These are phyloP conservation scores for Drosophila colorata DNA, from an alignment of 2,888 invertebrate genomes.

Conservation along the genomic window DNA sequence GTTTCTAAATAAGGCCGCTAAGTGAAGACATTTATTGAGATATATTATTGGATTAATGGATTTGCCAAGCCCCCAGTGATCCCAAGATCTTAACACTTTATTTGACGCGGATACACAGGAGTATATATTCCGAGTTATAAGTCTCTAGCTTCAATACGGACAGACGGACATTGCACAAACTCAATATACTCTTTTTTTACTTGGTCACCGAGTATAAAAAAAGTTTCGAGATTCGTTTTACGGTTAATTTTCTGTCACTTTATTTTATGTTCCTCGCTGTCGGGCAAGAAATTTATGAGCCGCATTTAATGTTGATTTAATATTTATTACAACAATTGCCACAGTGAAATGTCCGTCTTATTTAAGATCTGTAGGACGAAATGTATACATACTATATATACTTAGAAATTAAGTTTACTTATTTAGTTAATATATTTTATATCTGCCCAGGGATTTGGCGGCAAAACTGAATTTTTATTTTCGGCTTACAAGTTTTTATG, in stretches of 20 bases:
- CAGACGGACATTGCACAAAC: no score
- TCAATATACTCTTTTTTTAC: no score
- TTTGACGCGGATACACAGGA: no score
- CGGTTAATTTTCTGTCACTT: constrained; percentile 52
- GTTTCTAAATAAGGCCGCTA: no score
- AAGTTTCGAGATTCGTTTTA: constrained; percentile 31
- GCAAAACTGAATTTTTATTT: constrained; percentile 45
- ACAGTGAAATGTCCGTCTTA: constrained; percentile 39
- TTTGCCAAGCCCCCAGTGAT: no score
- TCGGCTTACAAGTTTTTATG: constrained; percentile 51
- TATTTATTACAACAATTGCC: constrained; percentile 66
- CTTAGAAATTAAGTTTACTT: constrained; percentile 60
- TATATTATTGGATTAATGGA: no score
- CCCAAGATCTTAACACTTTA: no score
- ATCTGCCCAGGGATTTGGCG: constrained; percentile 19
- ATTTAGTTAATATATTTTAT: constrained; percentile 56
- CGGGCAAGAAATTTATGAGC: constrained; percentile 60
- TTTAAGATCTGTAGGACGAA: constrained; percentile 39
- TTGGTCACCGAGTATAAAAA: no score
- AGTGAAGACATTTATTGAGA: no score
- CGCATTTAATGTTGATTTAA: constrained; percentile 72
- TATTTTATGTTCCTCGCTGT: constrained; percentile 31
- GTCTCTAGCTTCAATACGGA: no score
- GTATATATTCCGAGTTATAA: no score
- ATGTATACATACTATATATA: constrained; percentile 11